Evolutionary conservation across 2,797 vertebrate species (phyloP), one percentile per base, ranked within the genome.

Genomic region (Podarcis siculus): DNA sequence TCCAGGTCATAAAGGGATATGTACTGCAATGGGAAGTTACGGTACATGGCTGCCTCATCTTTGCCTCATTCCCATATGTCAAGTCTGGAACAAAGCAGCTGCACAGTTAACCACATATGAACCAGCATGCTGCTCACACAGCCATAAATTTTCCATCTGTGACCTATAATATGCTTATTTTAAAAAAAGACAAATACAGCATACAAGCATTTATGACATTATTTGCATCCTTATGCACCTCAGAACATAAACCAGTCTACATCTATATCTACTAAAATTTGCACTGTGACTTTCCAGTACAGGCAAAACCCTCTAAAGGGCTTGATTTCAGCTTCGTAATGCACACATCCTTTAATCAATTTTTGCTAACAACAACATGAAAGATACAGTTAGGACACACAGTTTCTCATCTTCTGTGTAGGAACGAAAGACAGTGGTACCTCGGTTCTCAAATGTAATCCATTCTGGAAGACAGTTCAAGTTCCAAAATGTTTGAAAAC

Each of bases 171-270:
- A 78, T 67, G 21, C 21, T 37, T 71, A 58, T 72, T 58, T 71
- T 23, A 37, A 71, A 69, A 35, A 35, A 30, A 19, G 23, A 49
- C 42, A 39, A 84, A 86, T 13, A 80, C 27, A 79, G 3, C 58
- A 85, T 64, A 64, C 9, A 85, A 39, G 15, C 9, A 61, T 69
- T 88, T 88, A 84, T 79, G 45, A 90, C 90, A 64, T 58, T 17
- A 19, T 88, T 30, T 19, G 87, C 55, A 1, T 0, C n/a, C 8
- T 73, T 32, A 90, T 85, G 58, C 66, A 49, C 4, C 78, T 45
- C 35, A 4, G 21, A 89, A 84, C 77, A 75, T 82, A 23, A 88
- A 30, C 0, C 30, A 39, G 3, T 66, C 35, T 69, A 25, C 1
- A 58, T 5, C 42, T 17, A 66, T 80, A 69, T 64, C 82, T 78